Conservation (phyloP, 2,888 invertebrate genomes). For the Bedellia somnulentella region DNA sequence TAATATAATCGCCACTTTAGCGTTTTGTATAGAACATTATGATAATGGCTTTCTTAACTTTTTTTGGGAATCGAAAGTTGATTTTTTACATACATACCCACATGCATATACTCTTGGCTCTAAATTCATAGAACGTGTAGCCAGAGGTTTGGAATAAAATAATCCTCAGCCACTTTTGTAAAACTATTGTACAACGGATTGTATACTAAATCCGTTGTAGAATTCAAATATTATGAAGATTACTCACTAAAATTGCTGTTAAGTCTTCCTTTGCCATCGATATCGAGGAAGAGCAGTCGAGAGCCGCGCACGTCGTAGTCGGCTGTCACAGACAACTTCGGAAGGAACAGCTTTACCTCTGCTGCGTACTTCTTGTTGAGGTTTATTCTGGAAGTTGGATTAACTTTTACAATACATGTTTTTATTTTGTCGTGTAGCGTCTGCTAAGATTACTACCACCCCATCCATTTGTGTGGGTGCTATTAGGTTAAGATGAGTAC, state of each 20-base stretch:
- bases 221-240: not conserved
- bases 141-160: not conserved
- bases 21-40: conserved; percentile 3
- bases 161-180: not conserved
- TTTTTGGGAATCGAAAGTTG: too few relatives aligned
- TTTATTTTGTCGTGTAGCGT: not conserved
- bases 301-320: conserved; percentile 70
- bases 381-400: conserved; percentile 51
- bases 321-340: conserved; percentile 63
- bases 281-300: conserved; percentile 72
- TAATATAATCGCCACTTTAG: not conserved
- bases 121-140: not conserved
- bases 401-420: not conserved
- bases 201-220: not conserved
- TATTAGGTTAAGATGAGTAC: too few relatives aligned
- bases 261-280: conserved; percentile 68
- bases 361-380: conserved; percentile 63
- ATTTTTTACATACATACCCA: too few relatives aligned
- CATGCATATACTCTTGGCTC: too few relatives aligned
- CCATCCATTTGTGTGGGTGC: too few relatives aligned
- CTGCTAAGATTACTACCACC: too few relatives aligned
- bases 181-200: not conserved
- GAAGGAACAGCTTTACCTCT: conserved; percentile 65
- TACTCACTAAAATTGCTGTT: conserved; percentile 70
- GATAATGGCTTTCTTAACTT: too few relatives aligned